phyloP scores from a whole-genome alignment of 2,113 vertebrate species.

The Ellobius talpinus region DNA sequence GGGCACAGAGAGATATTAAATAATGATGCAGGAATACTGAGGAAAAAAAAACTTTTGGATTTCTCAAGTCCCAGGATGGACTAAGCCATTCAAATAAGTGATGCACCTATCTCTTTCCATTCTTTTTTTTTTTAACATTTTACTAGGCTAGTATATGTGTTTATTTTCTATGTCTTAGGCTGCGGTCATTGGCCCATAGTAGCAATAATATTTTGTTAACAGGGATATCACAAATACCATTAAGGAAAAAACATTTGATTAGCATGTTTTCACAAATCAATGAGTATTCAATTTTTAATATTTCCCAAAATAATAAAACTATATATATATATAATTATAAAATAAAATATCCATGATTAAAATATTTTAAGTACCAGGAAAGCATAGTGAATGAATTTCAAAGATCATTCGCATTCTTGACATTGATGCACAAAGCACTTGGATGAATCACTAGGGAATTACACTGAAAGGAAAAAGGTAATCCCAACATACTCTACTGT shows the following conservation, averaged over 20 bases:
- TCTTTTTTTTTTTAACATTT: background rate
- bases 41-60: background rate
- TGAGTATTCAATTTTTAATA: background rate
- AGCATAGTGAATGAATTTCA: background rate
- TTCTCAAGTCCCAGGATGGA: background rate
- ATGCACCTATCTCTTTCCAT: background rate
- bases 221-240: background rate
- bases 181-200: background rate
- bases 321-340: background rate
- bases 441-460: background rate
- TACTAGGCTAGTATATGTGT: background rate
- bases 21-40: slow-evolving; percentile 64
- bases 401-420: background rate
- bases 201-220: background rate
- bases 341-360: slow-evolving; percentile 7
- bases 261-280: background rate
- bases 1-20: slow-evolving; percentile 81
- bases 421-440: background rate
- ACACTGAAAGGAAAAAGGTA: background rate
- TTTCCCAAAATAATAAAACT: background rate
- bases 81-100: background rate
- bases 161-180: background rate
- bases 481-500: no score
- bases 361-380: slow-evolving; percentile 3
- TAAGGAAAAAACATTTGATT: slow-evolving; percentile 25